Evolutionary conservation across 2,797 vertebrate genomes (phyloP), one percentile per base, ranked within the genome.

Genomic region (Pangasius mekongensis): DNA sequence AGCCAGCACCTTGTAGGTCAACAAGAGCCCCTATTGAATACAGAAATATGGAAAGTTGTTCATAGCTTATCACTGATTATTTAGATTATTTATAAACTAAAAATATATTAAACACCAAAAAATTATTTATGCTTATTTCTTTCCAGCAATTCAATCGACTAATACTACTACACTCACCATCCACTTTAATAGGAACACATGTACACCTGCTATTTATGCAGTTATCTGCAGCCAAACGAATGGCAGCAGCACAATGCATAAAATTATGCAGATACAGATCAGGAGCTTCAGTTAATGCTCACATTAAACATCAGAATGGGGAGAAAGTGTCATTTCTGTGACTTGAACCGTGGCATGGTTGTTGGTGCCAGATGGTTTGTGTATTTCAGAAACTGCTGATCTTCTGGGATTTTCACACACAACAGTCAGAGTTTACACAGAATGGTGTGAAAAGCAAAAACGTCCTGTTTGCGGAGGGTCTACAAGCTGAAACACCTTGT

Each of bases 1-100:
- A 82, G 64, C 84, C 76, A 88, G 86, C 33, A 85, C 49, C 81
- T 71, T 60, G 10, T 71, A 73, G 47, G 64, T 89, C 67, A 22
- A 22, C 73, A 43, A 43, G 30, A 64, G 47, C 33, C 39, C 3
- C 24, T 84, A 52, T 5, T 58, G 43, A 84, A 69, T 22, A 36
- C 47, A 60, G 22, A 27, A 60, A 82, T 60, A 58, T 39, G 33
- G 54, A 58, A 58, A 24, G 30, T 76, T 49, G 43, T 33, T 56
- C 52, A 36, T 22, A 78, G 11, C 9, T 33, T 56, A 33, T 22
- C 30, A 56, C 22, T 16, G 14, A 20, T 56, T 76, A 30, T 30
- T 36, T 36, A 6, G 27, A 80, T 56, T 6, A 60, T 33, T 33
- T 58, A 11, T 24, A 11, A 36, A 33, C 52, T 58, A 11, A 36